These are phyloP conservation scores for Macrocentrus cingulum DNA, from an alignment of 1,140 invertebrate species.

Conservation along the genomic window DNA sequence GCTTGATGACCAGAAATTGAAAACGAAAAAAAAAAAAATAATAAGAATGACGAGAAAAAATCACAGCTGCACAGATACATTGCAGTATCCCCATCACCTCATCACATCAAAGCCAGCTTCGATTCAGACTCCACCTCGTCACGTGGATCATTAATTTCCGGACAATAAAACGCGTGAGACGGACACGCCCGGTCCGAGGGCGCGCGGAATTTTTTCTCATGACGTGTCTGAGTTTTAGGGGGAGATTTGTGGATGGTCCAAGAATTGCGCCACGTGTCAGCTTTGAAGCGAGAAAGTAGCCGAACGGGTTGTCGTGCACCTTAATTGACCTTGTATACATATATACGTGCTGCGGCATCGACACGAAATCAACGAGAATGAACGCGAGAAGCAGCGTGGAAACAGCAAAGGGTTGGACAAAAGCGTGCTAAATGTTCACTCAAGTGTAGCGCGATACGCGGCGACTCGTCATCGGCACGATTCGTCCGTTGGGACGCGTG, in stretches of 20 bases:
- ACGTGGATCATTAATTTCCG: conserved; percentile 56
- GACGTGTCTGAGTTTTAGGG: conserved; percentile 47
- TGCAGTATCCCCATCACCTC: too few species aligned
- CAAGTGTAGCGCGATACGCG: conserved; percentile 38
- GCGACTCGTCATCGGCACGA: conserved; percentile 28
- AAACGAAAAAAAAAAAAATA: too few species aligned
- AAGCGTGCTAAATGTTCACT: conserved; percentile 30
- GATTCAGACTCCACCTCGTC: conserved; percentile 10
- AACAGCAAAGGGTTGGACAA: conserved; percentile 38
- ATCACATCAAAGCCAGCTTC: conserved; percentile 25
- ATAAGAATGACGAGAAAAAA: conserved; percentile 8
- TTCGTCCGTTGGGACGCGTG: conserved; percentile 17
- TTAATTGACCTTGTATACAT: conserved; percentile 59
- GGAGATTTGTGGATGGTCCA: conserved; percentile 13
- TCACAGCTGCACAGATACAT: too few species aligned
- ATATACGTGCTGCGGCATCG: conserved; percentile 52
- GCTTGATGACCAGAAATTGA: background rate
- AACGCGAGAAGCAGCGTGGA: conserved; percentile 39
- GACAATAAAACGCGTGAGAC: conserved; percentile 58
- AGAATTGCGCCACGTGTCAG: conserved; percentile 47
- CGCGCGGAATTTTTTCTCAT: conserved; percentile 28
- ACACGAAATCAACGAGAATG: background rate
- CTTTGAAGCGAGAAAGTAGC: conserved; percentile 33
- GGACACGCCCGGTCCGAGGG: conserved; percentile 47
- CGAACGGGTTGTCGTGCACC: too few species aligned